Base-by-base conservation (phyloP, 2,797 vertebrate species). In the Geotrypetes seraphini region DNA sequence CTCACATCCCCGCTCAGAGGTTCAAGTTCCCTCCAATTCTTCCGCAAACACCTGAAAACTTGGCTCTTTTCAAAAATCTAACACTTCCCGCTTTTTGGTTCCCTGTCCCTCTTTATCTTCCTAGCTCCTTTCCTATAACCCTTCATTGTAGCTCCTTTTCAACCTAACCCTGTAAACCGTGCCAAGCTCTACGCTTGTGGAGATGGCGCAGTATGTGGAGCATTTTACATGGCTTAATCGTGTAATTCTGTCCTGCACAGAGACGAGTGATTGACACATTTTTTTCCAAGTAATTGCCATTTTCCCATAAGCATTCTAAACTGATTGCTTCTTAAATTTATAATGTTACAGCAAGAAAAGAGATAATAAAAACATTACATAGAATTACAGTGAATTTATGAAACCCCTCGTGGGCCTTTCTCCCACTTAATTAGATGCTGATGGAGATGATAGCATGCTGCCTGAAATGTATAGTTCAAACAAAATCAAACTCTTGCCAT, bases 321-420 rank as follows among this genome's bases (percentile, higher is more conserved):
- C n/a, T 36, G 37, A 43, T 34, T 43, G 21, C n/a, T 26, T 48
- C 24, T 50, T 41, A 32, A 21, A 36, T 40, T 18, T 44, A 29
- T 51, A 45, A 40, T 37, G 21, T 21, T 41, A 22, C 12, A 36
- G 21, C 7, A 35, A 39, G 36, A 29, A 14, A 37, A 12, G 19
- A 32, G 22, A 45, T 33, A 38, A 42, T 31, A 18, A 46, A 48
- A 45, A 45, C 15, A 49, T 38, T 37, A 34, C 12, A 28, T 16
- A 37, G 28, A 41, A 34, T 24, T 42, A 18, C 16, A 37, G 24
- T 31, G 17, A 48, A 40, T 44, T 35, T 39, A 35, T 45, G 28
- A 38, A 37, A 31, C 17, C 22, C 25, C 32, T 24, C 23, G 24
- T 25, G 29, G 36, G 29, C 19, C 20, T 37, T 42, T 25, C 7